phyloP scores from a whole-genome alignment of 2,888 invertebrate genomes.

The Mycalesis mineus region DNA sequence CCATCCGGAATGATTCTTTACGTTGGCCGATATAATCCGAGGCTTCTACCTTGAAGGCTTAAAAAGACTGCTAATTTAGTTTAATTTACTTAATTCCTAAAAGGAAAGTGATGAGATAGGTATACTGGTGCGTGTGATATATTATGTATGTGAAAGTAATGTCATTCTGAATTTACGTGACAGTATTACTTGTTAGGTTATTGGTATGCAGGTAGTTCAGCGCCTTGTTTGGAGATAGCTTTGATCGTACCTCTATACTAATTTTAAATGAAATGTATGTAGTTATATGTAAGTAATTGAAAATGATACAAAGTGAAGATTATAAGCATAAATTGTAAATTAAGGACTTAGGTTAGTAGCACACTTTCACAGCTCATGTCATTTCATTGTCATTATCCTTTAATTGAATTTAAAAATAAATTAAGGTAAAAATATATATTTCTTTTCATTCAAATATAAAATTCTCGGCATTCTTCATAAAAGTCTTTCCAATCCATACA shows the following conservation, averaged over 20 bases:
- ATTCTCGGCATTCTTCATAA: slow-evolving; percentile 49
- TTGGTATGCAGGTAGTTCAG: slow-evolving; percentile 50
- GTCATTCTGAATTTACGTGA: slow-evolving; percentile 69
- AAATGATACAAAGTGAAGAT: slow-evolving; percentile 43
- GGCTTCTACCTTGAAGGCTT: slow-evolving; percentile 83
- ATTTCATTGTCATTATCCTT: slow-evolving; percentile 43
- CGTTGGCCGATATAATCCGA: slow-evolving; percentile 92
- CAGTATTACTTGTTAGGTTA: slow-evolving; percentile 69
- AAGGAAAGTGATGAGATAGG: slow-evolving; percentile 71
- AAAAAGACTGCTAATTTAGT: slow-evolving; percentile 72
- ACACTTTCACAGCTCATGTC: slow-evolving; percentile 41
- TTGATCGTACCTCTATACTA: slow-evolving; percentile 45
- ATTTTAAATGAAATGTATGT: slow-evolving; percentile 46
- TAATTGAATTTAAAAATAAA: slow-evolving; percentile 55
- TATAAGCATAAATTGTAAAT: slow-evolving; percentile 38
- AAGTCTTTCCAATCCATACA: slow-evolving; percentile 47
- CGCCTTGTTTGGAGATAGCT: slow-evolving; percentile 26
- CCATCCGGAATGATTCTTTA: slow-evolving; percentile 93
- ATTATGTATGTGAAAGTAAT: slow-evolving; percentile 53
- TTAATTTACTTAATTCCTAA: slow-evolving; percentile 61
- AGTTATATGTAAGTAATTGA: slow-evolving; percentile 35
- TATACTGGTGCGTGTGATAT: slow-evolving; percentile 67
- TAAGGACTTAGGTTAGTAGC: slow-evolving; percentile 27
- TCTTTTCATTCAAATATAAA: slow-evolving; percentile 33
- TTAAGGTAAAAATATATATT: slow-evolving; percentile 35